phyloP scores from a whole-genome alignment of 2,888 invertebrate species.

The Atherix ibis region DNA sequence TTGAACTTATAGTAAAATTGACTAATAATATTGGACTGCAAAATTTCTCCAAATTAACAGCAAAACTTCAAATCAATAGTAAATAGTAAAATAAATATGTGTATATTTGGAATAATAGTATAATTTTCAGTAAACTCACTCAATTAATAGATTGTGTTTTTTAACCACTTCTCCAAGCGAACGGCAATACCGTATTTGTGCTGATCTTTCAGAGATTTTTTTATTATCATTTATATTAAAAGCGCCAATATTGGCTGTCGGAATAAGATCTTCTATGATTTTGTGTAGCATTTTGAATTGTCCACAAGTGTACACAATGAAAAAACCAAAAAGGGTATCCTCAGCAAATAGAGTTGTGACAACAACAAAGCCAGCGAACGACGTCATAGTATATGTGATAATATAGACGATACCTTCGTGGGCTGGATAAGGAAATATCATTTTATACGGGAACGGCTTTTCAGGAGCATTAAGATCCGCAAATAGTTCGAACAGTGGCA shows the following conservation, averaged over 20 bases:
- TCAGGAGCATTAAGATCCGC: constrained; percentile 8
- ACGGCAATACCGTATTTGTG: neutral
- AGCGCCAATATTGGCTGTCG: constrained; percentile 12
- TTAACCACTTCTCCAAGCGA: constrained; percentile 17
- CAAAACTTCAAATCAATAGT: constrained; percentile 18
- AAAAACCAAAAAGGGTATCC: constrained; percentile 30
- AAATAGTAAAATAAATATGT: neutral
- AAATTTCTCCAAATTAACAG: constrained; percentile 22
- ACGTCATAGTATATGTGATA: constrained; percentile 26
- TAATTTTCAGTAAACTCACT: constrained; percentile 13
- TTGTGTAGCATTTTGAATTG: constrained; percentile 25
- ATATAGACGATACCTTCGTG: constrained; percentile 21
- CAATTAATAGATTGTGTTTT: constrained; percentile 23
- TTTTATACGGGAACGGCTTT: constrained; percentile 32
- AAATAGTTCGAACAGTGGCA: constrained; percentile 24
- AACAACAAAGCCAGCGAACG: constrained; percentile 27
- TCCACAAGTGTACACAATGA: constrained; percentile 27
- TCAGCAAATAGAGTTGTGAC: constrained; percentile 23
- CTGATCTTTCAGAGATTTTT: constrained; percentile 2
- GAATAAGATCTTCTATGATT: constrained; percentile 18
- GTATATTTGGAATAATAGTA: neutral
- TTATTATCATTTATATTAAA: constrained; percentile 7
- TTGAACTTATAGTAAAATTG: constrained; percentile 26
- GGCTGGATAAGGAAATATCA: constrained; percentile 28
- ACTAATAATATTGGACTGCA: constrained; percentile 27